Conservation (phyloP, 2,888 invertebrate genomes). For the Sinelater perroti region DNA sequence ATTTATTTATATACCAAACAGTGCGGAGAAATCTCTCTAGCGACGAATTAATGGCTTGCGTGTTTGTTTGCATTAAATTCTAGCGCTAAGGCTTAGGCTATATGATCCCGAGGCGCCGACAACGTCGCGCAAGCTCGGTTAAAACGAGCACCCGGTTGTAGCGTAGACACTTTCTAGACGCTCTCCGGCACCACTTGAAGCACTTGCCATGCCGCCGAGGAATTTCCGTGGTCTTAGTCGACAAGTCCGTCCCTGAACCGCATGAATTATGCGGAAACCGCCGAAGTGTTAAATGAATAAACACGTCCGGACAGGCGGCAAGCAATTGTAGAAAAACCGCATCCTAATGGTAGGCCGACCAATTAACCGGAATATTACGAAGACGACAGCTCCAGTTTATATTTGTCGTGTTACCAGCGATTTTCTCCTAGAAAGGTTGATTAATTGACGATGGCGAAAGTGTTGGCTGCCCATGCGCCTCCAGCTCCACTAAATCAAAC, state of each 20-base stretch:
- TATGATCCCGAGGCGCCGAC: no score
- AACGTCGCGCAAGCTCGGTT: no score
- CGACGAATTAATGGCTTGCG: no score
- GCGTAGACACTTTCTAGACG: no score
- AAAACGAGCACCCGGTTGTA: no score
- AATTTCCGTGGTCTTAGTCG: conserved; percentile 1
- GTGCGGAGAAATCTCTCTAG: no score
- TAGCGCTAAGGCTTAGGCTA: no score
- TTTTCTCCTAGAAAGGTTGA: conserved; percentile 11
- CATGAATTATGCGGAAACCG: conserved; percentile 18
- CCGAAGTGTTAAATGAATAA: conserved; percentile 24
- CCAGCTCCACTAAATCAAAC: conserved; percentile 1
- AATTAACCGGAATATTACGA: conserved; percentile 14
- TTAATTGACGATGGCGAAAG: conserved; percentile 4
- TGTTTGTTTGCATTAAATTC: no score
- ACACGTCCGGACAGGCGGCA: conserved; percentile 19
- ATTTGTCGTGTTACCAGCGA: conserved; percentile 9
- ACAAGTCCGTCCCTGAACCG: not conserved
- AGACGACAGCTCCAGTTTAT: conserved; percentile 7
- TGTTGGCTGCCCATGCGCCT: not conserved
- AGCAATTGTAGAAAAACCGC: conserved; percentile 21
- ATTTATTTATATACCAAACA: no score
- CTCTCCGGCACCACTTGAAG: no score
- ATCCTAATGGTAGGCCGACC: conserved; percentile 10
- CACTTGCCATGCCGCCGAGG: no score